Evolutionary conservation across 1,140 invertebrate species (phyloP).

Genomic region (Brachionus rubens): DNA sequence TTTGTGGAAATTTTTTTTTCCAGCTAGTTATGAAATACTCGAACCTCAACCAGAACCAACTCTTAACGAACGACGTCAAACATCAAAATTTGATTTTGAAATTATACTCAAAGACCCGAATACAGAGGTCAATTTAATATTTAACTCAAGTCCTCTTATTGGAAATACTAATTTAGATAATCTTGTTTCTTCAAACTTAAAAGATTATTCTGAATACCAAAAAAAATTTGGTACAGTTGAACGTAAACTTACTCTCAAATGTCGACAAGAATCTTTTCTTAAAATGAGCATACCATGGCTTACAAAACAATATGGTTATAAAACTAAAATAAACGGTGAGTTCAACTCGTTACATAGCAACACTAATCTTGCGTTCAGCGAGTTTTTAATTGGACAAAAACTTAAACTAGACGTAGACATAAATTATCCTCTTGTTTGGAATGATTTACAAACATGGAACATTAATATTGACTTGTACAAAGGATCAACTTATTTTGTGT

Average conservation of each 20-base stretch:
- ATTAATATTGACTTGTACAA: slow-evolving; percentile 86
- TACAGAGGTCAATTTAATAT: slow-evolving; percentile 37
- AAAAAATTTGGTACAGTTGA: slow-evolving; percentile 66
- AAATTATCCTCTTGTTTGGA: slow-evolving; percentile 86
- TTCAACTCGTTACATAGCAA: slow-evolving; percentile 86
- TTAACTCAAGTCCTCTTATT: background rate
- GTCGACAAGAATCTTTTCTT: slow-evolving; percentile 83
- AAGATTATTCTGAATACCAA: slow-evolving; percentile 8
- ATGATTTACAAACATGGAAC: slow-evolving; percentile 87
- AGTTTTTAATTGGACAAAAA: slow-evolving; percentile 86
- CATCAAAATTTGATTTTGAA: slow-evolving; percentile 42
- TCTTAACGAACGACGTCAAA: slow-evolving; percentile 41
- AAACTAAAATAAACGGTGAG: slow-evolving; percentile 84
- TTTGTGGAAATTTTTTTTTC: slow-evolving; percentile 93
- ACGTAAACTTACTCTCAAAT: slow-evolving; percentile 90
- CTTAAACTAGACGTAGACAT: slow-evolving; percentile 82
- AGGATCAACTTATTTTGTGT: slow-evolving; percentile 83
- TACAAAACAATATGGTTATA: slow-evolving; percentile 76
- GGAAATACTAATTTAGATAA: background rate
- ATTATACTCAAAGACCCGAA: slow-evolving; percentile 27
- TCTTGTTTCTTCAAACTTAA: background rate
- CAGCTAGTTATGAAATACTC: slow-evolving; percentile 56
- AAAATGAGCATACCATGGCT: slow-evolving; percentile 93
- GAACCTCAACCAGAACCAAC: slow-evolving; percentile 38
- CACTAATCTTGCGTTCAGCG: slow-evolving; percentile 81